Evolutionary conservation across 2,113 vertebrate genomes (phyloP).

Genomic region (Eulemur rufifrons): DNA sequence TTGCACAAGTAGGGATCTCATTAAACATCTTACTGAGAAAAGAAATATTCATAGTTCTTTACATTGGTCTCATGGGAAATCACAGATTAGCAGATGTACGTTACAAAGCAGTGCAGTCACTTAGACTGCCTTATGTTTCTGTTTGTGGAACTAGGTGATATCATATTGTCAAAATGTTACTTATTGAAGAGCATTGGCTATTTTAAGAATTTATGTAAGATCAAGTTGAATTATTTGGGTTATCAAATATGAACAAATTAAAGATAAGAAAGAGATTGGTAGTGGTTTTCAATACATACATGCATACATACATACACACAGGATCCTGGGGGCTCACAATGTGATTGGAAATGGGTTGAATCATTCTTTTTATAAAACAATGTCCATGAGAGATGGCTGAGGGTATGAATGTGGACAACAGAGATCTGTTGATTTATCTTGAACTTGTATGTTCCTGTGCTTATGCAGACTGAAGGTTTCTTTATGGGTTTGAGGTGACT

Average conservation of each 20-base stretch:
- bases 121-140: neutral
- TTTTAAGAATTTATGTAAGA: neutral
- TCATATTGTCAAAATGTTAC: neutral
- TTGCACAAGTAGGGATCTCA: neutral
- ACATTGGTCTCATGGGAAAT: neutral
- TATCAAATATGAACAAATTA: neutral
- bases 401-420: no score
- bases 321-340: neutral
- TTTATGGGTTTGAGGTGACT: neutral
- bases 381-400: neutral
- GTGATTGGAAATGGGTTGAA: neutral
- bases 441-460: neutral
- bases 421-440: neutral
- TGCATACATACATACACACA: no score
- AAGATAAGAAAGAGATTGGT: neutral
- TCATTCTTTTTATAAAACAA: neutral
- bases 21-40: neutral
- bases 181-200: neutral
- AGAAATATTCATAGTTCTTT: neutral
- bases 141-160: neutral
- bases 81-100: neutral
- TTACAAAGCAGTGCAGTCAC: neutral
- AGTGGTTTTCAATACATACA: neutral
- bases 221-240: neutral
- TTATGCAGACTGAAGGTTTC: neutral